Evolutionary conservation across 2,888 invertebrate genomes (phyloP), one percentile per base, ranked within the genome.

Genomic region (Ectemnius cavifrons): DNA sequence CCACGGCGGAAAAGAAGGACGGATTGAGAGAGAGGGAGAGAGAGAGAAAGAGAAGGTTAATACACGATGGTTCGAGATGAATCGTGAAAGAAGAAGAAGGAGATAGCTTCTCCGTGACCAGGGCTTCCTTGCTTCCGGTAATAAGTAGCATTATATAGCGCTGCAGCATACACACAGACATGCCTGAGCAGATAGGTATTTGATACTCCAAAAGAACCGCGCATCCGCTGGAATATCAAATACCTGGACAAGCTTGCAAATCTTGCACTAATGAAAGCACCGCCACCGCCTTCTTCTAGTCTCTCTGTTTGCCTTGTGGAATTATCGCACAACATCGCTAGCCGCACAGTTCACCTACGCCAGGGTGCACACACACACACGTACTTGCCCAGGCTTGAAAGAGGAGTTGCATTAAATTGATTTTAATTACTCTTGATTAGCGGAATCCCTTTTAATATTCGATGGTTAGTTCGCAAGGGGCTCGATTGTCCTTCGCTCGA

Each of bases 31-130:
- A 23, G 1, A 2, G 23, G 0, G 3, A 23, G 3, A 45, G 49
- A 49, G 60, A 65, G 45, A 74, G 60, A 62, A 67, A 27, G 63
- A 66, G 72, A 81, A 77, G 69, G 73, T 77, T 79, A 81, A 81
- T 77, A 77, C 73, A 81, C 75, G 77, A 23, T 23, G 75, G 75
- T 11, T 37, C 81, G 66, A 79, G 79, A 75, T 71, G 77, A 71
- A 72, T 73, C 65, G 68, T 67, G 73, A 64, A 60, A 11, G 37
- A 37, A 37, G 5, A 11, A 37, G 37, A 11, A 11, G 11, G 37
- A 37, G 37, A 37, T 6, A 11, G 5, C 0, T 69, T 60, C 67
- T 65, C 71, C 23, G 23, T 3, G 23, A 23, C 3, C 68, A 65
- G 47, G 68, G 71, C 62, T 67, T 71, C 37, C 62, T 58, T 46